A percentile compares a stretch with the other conserved stretches of the same genome.
phyloP scores from a whole-genome alignment of 2,113 vertebrate genomes.

The Callocephalon fimbriatum region DNA sequence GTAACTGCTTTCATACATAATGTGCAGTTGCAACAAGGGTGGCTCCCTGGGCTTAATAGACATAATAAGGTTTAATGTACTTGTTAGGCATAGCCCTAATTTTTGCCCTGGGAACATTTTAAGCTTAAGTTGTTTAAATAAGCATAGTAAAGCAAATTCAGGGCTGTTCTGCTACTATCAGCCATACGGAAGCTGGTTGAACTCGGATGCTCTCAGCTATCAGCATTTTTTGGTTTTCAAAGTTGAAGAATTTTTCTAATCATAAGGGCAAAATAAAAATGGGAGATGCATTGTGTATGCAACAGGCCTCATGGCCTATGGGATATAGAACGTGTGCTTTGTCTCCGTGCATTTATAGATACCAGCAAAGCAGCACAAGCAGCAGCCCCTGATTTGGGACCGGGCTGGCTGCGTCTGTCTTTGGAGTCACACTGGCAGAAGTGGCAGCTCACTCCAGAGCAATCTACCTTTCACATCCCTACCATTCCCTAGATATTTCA shows the following conservation, averaged over 20 bases:
- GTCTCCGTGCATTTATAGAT: background rate
- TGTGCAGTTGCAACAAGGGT: background rate
- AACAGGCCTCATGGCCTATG: background rate
- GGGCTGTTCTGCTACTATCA: background rate
- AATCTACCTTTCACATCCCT: background rate
- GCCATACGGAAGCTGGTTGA: background rate
- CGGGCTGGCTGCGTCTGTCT: background rate
- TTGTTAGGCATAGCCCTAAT: conserved; percentile 7
- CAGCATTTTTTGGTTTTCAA: background rate
- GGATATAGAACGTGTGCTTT: background rate
- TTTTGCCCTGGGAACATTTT: conserved; percentile 22
- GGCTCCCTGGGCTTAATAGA: background rate
- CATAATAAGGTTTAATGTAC: conserved; percentile 33
- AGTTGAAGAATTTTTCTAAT: background rate
- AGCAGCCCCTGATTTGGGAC: background rate
- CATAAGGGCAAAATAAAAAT: background rate
- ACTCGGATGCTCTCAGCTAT: background rate
- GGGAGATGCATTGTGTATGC: background rate
- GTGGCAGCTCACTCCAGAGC: background rate
- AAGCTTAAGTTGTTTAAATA: background rate
- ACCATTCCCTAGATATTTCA: background rate
- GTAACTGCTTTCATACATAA: background rate
- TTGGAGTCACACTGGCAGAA: background rate
- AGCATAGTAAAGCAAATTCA: background rate
- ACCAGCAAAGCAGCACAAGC: rapidly evolving